Evolutionary conservation across 2,888 invertebrate genomes (phyloP), one percentile per base, ranked within the genome.

Genomic region (Spilarctia lutea): DNA sequence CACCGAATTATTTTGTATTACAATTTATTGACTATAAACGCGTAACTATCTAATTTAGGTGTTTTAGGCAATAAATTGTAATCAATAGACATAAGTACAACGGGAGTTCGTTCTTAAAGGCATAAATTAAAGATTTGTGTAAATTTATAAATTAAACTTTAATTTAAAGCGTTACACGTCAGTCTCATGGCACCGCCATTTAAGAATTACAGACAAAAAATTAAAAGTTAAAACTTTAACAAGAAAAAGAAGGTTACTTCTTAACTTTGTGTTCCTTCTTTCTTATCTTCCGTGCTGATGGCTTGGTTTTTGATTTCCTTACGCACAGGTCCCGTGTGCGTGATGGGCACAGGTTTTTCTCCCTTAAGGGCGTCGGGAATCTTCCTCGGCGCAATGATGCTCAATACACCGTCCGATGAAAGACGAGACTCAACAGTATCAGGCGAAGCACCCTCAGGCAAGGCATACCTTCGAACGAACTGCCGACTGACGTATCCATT

Each of bases 381-480:
- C 68, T 88, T 88, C 75, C 85, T 85, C 0, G 97, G 97, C 16
- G 97, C 97, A 27, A 96, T 96, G 35, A 98, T 96, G 33, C 96
- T 97, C 39, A 97, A 92, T 20, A 98, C 96, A 1, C 98, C 98
- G 87, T 98, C 98, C 0, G 97, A 96, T 10, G 98, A 97, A 63
- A 98, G 92, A 56, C 96, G 96, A 0, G 98, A 98, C 71, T 96
- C 96, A 0, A 98, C 97, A 45, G 96, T 96, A 70, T 96, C 96
- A 4, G 97, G 94, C 79, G 97, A 96, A 70, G 97, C 97, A 16
- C 97, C 97, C 85, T 97, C 96, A 0, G 98, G 98, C 75, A 98
- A 89, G 39, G 96, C 92, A 88, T 98, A 98, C 77, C 97, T 96
- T 52, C 98, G 96, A 45, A 97, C 96, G 84, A 98, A 97, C 83